phyloP scores from a whole-genome alignment of 2,113 vertebrate species.

The Atlantisia rogersi region DNA sequence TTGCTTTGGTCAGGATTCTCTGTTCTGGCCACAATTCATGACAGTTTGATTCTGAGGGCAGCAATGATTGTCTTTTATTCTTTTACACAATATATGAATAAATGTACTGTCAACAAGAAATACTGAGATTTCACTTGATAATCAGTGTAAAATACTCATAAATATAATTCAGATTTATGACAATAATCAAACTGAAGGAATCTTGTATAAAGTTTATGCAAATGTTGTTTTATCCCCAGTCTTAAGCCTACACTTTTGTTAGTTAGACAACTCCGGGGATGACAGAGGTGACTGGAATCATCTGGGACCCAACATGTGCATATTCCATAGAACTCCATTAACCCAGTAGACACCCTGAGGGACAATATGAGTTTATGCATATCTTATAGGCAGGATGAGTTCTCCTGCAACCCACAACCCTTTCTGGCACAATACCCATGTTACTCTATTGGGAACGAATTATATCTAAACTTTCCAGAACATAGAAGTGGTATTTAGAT shows the following conservation, averaged over 20 bases:
- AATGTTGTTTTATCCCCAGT: neutral
- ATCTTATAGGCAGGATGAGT: neutral
- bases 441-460: neutral
- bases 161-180: neutral
- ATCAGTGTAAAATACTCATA: neutral
- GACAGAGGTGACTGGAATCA: neutral
- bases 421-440: neutral
- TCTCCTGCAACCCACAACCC: neutral
- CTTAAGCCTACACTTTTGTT: neutral
- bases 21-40: too few species aligned
- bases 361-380: neutral
- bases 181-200: neutral
- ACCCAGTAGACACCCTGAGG: neutral
- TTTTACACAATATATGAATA: neutral
- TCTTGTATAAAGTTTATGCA: neutral
- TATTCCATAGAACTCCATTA: neutral
- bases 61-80: neutral
- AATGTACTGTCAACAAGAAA: neutral
- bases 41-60: neutral
- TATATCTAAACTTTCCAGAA: neutral
- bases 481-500: neutral
- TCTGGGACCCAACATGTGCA: neutral
- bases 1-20: too few species aligned
- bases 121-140: neutral
- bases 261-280: neutral